Conservation (phyloP, 2,888 invertebrate species). For the Spicauda simplicius region DNA sequence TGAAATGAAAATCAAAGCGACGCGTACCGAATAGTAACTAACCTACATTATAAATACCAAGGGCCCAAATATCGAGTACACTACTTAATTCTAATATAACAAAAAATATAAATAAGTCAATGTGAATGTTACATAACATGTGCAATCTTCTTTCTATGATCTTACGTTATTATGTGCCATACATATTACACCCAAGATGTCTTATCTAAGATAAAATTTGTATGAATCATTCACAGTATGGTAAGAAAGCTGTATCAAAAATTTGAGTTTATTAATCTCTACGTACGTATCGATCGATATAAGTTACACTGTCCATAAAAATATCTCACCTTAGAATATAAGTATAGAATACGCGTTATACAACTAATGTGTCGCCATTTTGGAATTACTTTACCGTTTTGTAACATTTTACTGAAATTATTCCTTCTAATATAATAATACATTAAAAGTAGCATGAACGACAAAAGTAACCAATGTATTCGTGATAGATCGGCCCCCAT, state of each 20-base stretch:
- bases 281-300: conserved; percentile 26
- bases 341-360: not conserved
- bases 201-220: conserved; percentile 48
- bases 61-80: conserved; percentile 63
- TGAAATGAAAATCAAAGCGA: conserved; percentile 35
- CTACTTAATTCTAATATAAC: conserved; percentile 78
- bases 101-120: conserved; percentile 80
- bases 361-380: too few species aligned
- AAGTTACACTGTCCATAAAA: conserved; percentile 10
- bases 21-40: conserved; percentile 29
- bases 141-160: conserved; percentile 72
- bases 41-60: conserved; percentile 47
- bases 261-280: conserved; percentile 41
- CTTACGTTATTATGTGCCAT: conserved; percentile 62
- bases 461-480: too few species aligned
- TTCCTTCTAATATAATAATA: too few species aligned
- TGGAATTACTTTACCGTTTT: too few species aligned
- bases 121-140: conserved; percentile 81
- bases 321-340: conserved; percentile 1
- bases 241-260: conserved; percentile 61
- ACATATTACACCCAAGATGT: conserved; percentile 60
- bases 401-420: too few species aligned
- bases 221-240: conserved; percentile 49
- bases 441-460: too few species aligned
- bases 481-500: too few species aligned